Conservation (phyloP, 2,888 invertebrate genomes). For the Conops quadrifasciatus region DNA sequence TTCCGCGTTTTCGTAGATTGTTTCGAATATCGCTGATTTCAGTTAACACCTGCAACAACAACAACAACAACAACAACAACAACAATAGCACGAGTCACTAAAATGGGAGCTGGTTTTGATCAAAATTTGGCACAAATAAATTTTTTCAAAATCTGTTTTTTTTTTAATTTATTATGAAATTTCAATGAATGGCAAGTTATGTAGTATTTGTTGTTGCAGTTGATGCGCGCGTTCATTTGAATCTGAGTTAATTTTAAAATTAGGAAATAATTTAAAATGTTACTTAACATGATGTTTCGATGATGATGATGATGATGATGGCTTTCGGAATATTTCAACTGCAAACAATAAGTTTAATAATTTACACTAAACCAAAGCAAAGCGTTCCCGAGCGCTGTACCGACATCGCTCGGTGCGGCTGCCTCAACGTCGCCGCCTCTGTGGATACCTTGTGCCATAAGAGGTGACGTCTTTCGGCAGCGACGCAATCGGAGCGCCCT, state of each 20-base stretch:
- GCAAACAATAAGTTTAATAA: conserved; percentile 8
- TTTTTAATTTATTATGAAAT: background rate
- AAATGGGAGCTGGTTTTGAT: no score
- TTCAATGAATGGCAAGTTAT: conserved; percentile 25
- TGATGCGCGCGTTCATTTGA: background rate
- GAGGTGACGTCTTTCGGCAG: conserved; percentile 55
- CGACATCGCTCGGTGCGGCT: conserved; percentile 24
- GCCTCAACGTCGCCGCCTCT: conserved; percentile 45
- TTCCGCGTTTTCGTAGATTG: background rate
- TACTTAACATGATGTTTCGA: conserved; percentile 4
- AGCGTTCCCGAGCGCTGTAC: background rate
- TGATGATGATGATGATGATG: background rate
- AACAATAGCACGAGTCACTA: conserved; percentile 19
- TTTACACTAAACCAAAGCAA: conserved; percentile 13
- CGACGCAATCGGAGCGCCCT: conserved; percentile 56
- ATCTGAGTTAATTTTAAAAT: conserved; percentile 20
- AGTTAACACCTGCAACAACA: background rate
- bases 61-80: conserved; percentile 6
- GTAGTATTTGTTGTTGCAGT: conserved; percentile 2
- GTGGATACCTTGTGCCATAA: conserved; percentile 56
- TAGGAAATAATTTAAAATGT: conserved; percentile 3
- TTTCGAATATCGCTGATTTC: background rate
- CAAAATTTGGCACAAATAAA: no score
- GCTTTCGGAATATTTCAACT: background rate
- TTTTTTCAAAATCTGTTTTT: background rate